These are phyloP conservation scores for Pagrus major DNA, from an alignment of 2,113 vertebrate species.

Conservation along the genomic window DNA sequence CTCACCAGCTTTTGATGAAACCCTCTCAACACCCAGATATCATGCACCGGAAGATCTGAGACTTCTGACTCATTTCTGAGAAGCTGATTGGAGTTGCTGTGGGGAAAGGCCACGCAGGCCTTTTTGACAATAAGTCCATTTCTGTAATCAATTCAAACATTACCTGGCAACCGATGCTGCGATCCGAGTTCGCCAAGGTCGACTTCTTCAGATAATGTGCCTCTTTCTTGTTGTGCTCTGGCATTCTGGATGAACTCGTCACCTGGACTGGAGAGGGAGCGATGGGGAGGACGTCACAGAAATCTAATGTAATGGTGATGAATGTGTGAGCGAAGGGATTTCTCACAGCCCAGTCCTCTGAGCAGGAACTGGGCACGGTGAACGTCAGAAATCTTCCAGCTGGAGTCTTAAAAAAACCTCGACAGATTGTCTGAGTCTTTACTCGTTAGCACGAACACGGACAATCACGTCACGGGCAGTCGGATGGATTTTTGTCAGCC, in stretches of 20 bases:
- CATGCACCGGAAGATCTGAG: too few relatives aligned
- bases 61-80: background rate
- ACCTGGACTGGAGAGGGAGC: background rate
- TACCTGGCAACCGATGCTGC: background rate
- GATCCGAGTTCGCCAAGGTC: background rate
- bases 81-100: background rate
- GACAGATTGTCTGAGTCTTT: background rate
- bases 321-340: background rate
- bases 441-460: background rate
- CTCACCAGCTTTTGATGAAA: background rate
- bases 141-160: constrained; percentile 3
- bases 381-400: background rate
- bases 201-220: background rate
- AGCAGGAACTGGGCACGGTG: background rate
- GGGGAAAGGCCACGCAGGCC: background rate
- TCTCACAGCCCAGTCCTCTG: background rate
- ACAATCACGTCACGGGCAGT: background rate
- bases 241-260: background rate
- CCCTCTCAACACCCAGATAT: background rate
- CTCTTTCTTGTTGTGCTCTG: background rate
- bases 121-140: constrained; percentile 11
- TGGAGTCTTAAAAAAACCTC: background rate
- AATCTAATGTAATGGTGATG: background rate
- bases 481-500: background rate
- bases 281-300: background rate